Base-by-base conservation (phyloP, 92 coral and sea anemone species). In the Pocillopora grandis region DNA sequence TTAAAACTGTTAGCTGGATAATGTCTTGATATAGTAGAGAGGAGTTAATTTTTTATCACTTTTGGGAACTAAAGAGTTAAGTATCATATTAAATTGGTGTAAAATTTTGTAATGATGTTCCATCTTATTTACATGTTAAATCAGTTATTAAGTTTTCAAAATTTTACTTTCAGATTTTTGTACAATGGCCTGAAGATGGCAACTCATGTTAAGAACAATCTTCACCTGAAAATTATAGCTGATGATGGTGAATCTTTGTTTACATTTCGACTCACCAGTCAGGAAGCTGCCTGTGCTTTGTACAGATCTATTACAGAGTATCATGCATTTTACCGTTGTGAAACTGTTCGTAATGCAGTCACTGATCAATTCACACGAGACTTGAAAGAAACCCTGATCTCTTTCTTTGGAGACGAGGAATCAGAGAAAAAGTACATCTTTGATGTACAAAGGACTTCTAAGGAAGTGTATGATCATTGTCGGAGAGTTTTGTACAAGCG, bases 311-410 rank as follows among this genome's bases (percentile, higher is more conserved):
- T 97, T 19, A 97, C 99, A 60, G 99, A 97, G 76, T 94, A 92
- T 77, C 99, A 97, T 84, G 93, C 98, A n/a, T 97, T 97, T 84
- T 97, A 90, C 80, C 95, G 98, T 59, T 97, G 99, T 64, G 99
- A 94, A 67, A 97, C 99, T 63, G 99, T 97, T 15, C 90, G 98
- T n/a, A 90, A 89, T 57, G 90, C 92, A 66, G 99, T 97, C 9
- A 91, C 89, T 31, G 83, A 90, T 62, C 99, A 97, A 81, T 97
- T 92, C 87, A 97, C 99, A 12, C 94, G 98, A 80, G 99, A 97
- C 91, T 91, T 97, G 66, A 97, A 75, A 42, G 99, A 97, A 77
- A 90, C 97, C 1, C 85, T 97, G 23, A 91, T 94, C 63, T 97
- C 99, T 1, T 80, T 97, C 48, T 97, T 97, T 80, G 94, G 95